Evolutionary conservation across 2,113 vertebrate species (phyloP), one percentile per base, ranked within the genome.

Genomic region (Todiramphus chloris): DNA sequence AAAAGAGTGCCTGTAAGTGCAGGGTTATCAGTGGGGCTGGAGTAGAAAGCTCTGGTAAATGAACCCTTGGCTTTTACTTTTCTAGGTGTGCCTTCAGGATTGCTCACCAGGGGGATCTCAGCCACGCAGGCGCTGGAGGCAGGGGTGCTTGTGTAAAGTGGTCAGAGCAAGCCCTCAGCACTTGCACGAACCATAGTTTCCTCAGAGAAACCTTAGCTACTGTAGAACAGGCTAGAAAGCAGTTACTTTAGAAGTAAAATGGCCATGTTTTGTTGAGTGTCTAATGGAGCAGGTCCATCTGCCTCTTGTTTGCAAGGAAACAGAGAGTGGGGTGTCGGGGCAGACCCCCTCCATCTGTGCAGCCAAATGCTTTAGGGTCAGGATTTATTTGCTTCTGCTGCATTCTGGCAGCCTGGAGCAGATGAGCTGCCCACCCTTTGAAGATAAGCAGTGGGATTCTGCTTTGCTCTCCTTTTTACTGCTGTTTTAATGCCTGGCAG

Each of bases 391-490:
- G n/a, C 23, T 69, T 16, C n/a, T 50, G 59, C 73, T 60, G 25
- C 5, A 0, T 35, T 48, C 35, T n/a, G 28, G 21, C 46, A 67
- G 44, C n/a, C 63, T 4, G 28, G 25, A 30, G 44, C 78, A 84
- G 25, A 14, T 63, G 14, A 73, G 69, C 66, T 85, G 62, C 51
- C 20, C 28, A 1, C 25, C 7, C 48, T 44, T 35, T 20, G 39
- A 41, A 28, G 35, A 19, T 7, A 9, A 37, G 35, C 51, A 30
- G 37, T 12, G 6, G 6, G 21, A 6, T 44, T 63, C 39, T 80
- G 76, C 62, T 93, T 51, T 94, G 67, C 48, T 86, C 39, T 91
- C 50, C 73, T 83, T 56, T 56, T 46, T 46, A 25, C 59, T 89
- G 68, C 87, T 43, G 35, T 46, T 64, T 25, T 58, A 28, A 13